These are phyloP conservation scores for Nycticebus coucang DNA, from an alignment of 2,113 vertebrate genomes.

Conservation along the genomic window DNA sequence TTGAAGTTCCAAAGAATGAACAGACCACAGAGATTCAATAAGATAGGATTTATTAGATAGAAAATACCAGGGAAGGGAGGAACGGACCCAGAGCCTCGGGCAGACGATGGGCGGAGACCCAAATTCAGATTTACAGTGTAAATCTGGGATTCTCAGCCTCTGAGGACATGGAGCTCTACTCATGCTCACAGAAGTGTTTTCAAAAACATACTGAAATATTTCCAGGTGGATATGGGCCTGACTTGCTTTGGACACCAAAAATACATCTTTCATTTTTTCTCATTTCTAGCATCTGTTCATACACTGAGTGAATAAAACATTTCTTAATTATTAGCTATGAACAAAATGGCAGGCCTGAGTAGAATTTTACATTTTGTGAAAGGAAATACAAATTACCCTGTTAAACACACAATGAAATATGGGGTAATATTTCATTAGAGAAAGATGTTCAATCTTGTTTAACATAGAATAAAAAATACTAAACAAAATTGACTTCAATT, in stretches of 20 bases:
- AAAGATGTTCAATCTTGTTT: neutral
- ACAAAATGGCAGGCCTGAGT: neutral
- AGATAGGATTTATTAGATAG: no score
- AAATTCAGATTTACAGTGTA: no score
- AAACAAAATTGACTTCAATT: neutral
- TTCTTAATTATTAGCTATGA: no score
- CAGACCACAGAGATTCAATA: no score
- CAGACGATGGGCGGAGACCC: no score
- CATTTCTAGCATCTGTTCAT: neutral
- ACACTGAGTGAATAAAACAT: neutral
- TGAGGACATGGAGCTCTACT: neutral
- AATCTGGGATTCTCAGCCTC: neutral
- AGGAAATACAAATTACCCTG: neutral
- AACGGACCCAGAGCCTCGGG: no score
- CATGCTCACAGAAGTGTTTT: no score
- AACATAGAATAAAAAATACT: neutral
- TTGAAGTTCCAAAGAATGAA: no score
- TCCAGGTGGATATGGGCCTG: neutral
- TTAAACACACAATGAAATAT: neutral
- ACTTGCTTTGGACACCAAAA: neutral
- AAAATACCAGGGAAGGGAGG: no score
- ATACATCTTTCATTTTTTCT: neutral
- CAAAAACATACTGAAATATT: neutral
- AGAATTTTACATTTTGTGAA: neutral
- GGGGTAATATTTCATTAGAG: neutral